Evolutionary conservation across 2,888 invertebrate genomes (phyloP).

Genomic region (Drosophila vallismaia): DNA sequence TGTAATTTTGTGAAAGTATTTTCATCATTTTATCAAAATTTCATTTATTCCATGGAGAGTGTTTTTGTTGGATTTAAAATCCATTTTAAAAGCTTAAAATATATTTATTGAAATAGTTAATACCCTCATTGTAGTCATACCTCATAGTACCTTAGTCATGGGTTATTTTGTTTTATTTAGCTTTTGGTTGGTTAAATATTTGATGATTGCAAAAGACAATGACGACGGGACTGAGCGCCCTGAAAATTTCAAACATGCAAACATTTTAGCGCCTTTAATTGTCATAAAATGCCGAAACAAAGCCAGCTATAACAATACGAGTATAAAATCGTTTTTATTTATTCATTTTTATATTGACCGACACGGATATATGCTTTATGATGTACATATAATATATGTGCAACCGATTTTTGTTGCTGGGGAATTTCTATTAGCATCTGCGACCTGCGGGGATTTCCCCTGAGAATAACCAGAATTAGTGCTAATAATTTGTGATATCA

Average conservation of each 20-base stretch:
- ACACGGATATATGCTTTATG: constrained; percentile 12
- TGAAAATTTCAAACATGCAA: constrained; percentile 65
- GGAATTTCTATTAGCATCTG: constrained; percentile 32
- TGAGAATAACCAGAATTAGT: constrained; percentile 16
- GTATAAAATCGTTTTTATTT: constrained; percentile 5
- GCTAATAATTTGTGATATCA: constrained; percentile 14
- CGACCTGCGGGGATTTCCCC: constrained; percentile 9
- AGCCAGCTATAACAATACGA: constrained; percentile 11
- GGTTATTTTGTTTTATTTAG: constrained; percentile 1
- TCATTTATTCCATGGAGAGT: no score
- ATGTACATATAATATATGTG: constrained; percentile 27
- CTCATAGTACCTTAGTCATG: neutral
- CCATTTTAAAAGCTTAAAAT: neutral
- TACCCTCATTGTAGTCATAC: neutral
- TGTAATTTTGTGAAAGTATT: no score
- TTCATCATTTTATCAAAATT: no score
- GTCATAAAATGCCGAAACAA: constrained; percentile 46
- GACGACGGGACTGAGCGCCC: constrained; percentile 32
- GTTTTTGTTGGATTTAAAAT: no score
- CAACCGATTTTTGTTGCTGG: constrained; percentile 27
- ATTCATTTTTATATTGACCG: neutral
- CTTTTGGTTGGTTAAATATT: constrained; percentile 5
- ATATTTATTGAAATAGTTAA: neutral
- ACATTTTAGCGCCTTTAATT: constrained; percentile 72
- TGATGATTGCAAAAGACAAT: constrained; percentile 32